phyloP scores from a whole-genome alignment of 2,797 vertebrate genomes.

The Xerus rutilus region DNA sequence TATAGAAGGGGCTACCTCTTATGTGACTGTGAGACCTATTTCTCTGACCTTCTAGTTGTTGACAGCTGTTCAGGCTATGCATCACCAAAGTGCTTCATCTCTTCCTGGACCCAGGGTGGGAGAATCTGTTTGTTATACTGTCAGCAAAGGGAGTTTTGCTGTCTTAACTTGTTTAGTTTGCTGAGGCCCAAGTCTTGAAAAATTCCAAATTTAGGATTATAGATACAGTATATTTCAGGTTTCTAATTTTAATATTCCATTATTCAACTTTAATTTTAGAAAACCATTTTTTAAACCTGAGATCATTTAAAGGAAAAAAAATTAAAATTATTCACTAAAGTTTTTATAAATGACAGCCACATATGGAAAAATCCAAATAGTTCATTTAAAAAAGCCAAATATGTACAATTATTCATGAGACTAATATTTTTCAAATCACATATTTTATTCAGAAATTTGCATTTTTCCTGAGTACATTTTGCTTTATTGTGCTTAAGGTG shows the following conservation, averaged over 20 bases:
- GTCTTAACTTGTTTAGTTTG: conserved; percentile 30
- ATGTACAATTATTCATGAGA: not conserved
- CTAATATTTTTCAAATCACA: not conserved
- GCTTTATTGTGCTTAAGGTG: not conserved
- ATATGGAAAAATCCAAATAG: not conserved
- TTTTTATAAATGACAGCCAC: conserved; percentile 37
- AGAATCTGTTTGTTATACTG: not conserved
- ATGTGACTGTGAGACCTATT: not conserved
- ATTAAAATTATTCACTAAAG: not conserved
- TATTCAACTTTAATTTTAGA: conserved; percentile 52
- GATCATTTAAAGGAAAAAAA: not conserved
- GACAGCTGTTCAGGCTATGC: not conserved
- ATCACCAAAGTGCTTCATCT: not conserved
- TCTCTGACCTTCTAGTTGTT: not conserved
- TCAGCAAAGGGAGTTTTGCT: conserved; percentile 3
- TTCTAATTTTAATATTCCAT: conserved; percentile 41
- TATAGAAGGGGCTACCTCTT: not conserved
- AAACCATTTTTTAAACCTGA: not conserved
- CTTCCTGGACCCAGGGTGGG: not conserved
- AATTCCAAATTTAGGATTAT: conserved; percentile 30
- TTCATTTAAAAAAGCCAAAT: conserved; percentile 46
- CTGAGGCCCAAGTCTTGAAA: conserved; percentile 15
- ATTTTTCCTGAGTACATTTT: not conserved
- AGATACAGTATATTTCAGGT: not conserved
- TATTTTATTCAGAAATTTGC: conserved; percentile 19